Evolutionary conservation across 2,888 invertebrate genomes (phyloP).

Genomic region (Villa cingulata): DNA sequence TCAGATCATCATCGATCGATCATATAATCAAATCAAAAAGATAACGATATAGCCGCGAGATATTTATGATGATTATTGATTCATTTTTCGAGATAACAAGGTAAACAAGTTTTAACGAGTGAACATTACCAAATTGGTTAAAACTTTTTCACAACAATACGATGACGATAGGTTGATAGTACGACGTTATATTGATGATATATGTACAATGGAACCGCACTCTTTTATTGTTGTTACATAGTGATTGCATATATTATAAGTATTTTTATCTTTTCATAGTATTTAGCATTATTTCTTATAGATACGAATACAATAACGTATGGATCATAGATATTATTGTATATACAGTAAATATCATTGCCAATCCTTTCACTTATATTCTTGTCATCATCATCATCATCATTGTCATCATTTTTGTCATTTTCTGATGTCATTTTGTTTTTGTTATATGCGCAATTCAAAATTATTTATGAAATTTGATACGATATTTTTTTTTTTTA

Average conservation of each 20-base stretch:
- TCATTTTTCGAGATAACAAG: conserved; percentile 24
- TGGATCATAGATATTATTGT: too few relatives aligned
- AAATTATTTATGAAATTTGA: background rate
- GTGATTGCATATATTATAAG: background rate
- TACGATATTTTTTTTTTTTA: background rate
- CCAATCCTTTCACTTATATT: too few relatives aligned
- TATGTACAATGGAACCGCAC: background rate
- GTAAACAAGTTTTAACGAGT: conserved; percentile 19
- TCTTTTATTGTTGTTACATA: too few relatives aligned
- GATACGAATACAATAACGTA: too few relatives aligned
- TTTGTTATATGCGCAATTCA: background rate
- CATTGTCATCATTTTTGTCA: background rate
- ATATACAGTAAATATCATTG: too few relatives aligned
- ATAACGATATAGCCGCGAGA: conserved; percentile 16
- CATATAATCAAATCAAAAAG: background rate
- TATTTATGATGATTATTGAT: conserved; percentile 31
- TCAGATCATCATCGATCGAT: background rate
- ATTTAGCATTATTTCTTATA: background rate
- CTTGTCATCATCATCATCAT: too few relatives aligned
- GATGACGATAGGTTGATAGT: background rate
- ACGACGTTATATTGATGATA: too few relatives aligned
- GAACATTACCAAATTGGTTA: conserved; percentile 20
- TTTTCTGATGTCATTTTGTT: too few relatives aligned
- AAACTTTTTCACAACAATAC: conserved; percentile 5
- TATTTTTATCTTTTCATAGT: background rate